Evolutionary conservation across 2,113 vertebrate genomes (phyloP).

Genomic region (Halichoeres trimaculatus): DNA sequence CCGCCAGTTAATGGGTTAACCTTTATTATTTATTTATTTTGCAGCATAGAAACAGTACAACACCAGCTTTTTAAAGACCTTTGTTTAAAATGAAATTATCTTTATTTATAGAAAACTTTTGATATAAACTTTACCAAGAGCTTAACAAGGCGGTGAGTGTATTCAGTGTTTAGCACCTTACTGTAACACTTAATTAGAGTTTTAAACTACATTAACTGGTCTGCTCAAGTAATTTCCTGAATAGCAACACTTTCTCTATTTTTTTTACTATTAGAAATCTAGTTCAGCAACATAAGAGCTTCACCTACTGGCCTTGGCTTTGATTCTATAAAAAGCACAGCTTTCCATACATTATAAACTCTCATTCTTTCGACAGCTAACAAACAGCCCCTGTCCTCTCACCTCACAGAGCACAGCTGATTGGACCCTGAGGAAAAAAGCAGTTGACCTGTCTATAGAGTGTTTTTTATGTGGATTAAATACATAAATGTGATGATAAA

Average conservation of each 20-base stretch:
- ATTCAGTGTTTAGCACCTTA: neutral
- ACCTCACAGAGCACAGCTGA: neutral
- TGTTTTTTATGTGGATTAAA: neutral
- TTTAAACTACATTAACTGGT: conserved; percentile 9
- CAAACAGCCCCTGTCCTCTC: neutral
- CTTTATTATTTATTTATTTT: no score
- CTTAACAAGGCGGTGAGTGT: no score
- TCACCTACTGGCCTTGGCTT: conserved; percentile 7
- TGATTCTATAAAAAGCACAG: conserved; percentile 20
- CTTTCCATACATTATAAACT: no score
- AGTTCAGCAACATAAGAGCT: conserved; percentile 12
- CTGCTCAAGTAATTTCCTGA: conserved; percentile 43
- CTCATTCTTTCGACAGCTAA: neutral
- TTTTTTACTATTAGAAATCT: conserved; percentile 32
- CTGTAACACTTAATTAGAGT: conserved; percentile 2
- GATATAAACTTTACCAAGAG: no score
- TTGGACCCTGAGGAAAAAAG: neutral
- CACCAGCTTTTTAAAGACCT: no score
- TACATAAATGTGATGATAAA: neutral
- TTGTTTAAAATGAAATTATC: no score
- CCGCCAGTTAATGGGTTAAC: no score
- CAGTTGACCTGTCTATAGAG: neutral
- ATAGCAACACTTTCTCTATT: conserved; percentile 16
- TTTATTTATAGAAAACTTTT: no score
- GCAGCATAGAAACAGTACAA: no score